These are phyloP conservation scores for Cheirogaleus medius DNA, from an alignment of 2,113 vertebrate species.

Conservation along the genomic window DNA sequence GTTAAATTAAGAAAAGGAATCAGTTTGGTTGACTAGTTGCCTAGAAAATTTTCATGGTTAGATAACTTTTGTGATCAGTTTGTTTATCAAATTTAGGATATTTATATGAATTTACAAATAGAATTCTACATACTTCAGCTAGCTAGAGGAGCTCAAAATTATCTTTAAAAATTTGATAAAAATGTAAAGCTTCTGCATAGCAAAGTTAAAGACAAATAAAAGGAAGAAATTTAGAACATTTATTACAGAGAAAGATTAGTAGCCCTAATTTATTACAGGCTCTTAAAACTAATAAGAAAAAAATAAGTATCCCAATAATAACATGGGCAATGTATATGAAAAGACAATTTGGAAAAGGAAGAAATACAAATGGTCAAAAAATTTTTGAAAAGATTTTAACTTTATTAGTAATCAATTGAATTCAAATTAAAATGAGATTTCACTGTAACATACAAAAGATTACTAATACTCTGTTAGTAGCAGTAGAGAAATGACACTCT, in stretches of 20 bases:
- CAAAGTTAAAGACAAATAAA: not conserved
- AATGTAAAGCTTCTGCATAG: not conserved
- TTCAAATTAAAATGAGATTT: not conserved
- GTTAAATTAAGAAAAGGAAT: not conserved
- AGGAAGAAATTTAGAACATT: not conserved
- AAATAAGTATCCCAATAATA: not conserved
- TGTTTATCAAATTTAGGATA: not conserved
- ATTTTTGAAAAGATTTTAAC: not conserved
- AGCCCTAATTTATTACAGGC: not conserved
- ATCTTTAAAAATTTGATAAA: not conserved
- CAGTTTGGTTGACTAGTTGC: not conserved
- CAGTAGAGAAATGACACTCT: not conserved
- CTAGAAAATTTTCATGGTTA: not conserved
- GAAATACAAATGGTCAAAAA: constrained; percentile 17
- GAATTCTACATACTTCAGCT: not conserved
- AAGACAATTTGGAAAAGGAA: not conserved
- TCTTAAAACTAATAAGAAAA: not conserved
- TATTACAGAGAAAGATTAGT: not conserved
- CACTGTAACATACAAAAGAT: not conserved
- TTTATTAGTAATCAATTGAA: not conserved
- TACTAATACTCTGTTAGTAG: not conserved
- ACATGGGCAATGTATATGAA: not conserved
- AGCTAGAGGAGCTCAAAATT: not conserved
- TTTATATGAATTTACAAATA: not conserved
- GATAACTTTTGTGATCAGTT: not conserved